Conservation (phyloP, 2,797 vertebrate genomes). For the Pantherophis alleghaniensis region DNA sequence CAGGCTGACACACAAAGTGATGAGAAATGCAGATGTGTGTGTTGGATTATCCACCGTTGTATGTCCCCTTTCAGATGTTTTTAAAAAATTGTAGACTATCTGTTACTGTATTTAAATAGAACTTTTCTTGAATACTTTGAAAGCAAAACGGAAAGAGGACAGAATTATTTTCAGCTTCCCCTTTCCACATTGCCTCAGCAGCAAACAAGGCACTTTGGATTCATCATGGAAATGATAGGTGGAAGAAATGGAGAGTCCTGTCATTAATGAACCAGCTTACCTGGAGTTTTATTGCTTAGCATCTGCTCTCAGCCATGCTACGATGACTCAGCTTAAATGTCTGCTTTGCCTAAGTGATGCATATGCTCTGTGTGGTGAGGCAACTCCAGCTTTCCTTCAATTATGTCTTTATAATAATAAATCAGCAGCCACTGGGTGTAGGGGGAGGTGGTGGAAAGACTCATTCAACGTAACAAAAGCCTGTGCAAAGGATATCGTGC, state of each 20-base stretch:
- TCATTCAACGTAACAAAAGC: slow-evolving; percentile 49
- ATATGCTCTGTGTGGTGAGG: slow-evolving; percentile 59
- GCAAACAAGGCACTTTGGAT: background rate
- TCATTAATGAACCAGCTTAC: slow-evolving; percentile 62
- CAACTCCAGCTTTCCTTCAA: slow-evolving; percentile 56
- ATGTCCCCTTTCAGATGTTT: background rate
- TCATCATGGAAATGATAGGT: background rate
- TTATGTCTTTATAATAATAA: slow-evolving; percentile 53
- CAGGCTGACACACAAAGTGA: background rate
- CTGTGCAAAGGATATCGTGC: slow-evolving; percentile 51
- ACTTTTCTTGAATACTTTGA: slow-evolving; percentile 28
- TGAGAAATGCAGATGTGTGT: background rate
- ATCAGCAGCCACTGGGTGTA: slow-evolving; percentile 57
- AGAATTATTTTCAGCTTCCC: slow-evolving; percentile 12
- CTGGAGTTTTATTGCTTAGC: slow-evolving; percentile 64
- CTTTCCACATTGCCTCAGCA: background rate
- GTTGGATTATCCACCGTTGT: background rate
- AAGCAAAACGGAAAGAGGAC: slow-evolving; percentile 27
- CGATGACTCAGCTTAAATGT: slow-evolving; percentile 66
- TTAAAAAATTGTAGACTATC: background rate
- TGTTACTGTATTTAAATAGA: background rate
- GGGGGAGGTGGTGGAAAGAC: slow-evolving; percentile 47
- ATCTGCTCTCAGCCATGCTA: slow-evolving; percentile 51
- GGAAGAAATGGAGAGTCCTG: slow-evolving; percentile 26
- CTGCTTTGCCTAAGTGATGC: slow-evolving; percentile 66